Evolutionary conservation across 2,888 invertebrate genomes (phyloP).

Genomic region (Acrocyrtus sp.): DNA sequence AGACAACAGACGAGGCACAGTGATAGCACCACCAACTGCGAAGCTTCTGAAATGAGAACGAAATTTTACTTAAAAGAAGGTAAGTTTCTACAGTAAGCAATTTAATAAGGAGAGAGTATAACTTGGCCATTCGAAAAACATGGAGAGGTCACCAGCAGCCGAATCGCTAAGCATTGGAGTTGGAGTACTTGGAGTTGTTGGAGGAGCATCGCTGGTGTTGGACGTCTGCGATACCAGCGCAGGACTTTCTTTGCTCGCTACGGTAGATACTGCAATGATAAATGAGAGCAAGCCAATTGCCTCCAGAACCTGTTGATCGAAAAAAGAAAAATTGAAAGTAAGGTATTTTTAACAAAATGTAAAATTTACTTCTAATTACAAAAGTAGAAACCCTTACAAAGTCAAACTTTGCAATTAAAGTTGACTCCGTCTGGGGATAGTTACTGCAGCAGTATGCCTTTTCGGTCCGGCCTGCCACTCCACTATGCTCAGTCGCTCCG

Average conservation of each 20-base stretch:
- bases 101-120: too few species aligned
- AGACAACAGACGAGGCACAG: neutral
- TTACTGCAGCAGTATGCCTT: conserved; percentile 57
- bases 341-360: neutral
- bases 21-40: conserved; percentile 19
- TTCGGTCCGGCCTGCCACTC: conserved; percentile 9
- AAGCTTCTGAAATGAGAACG: conserved; percentile 12
- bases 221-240: neutral
- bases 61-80: neutral
- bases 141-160: conserved; percentile 29
- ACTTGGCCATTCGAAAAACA: conserved; percentile 41
- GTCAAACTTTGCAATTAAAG: conserved; percentile 50
- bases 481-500: neutral
- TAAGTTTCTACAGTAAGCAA: neutral
- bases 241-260: conserved; percentile 13
- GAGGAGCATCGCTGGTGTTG: neutral
- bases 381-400: conserved; percentile 22
- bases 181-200: too few species aligned
- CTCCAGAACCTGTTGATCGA: conserved; percentile 13
- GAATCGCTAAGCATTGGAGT: neutral
- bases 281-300: conserved; percentile 2
- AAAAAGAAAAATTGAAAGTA: neutral
- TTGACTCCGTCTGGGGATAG: conserved; percentile 49
- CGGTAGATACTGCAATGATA: conserved; percentile 12
- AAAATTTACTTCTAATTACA: too few species aligned